These are phyloP conservation scores for Anoplolepis gracilipes DNA, from an alignment of 1,140 invertebrate genomes.

Conservation along the genomic window DNA sequence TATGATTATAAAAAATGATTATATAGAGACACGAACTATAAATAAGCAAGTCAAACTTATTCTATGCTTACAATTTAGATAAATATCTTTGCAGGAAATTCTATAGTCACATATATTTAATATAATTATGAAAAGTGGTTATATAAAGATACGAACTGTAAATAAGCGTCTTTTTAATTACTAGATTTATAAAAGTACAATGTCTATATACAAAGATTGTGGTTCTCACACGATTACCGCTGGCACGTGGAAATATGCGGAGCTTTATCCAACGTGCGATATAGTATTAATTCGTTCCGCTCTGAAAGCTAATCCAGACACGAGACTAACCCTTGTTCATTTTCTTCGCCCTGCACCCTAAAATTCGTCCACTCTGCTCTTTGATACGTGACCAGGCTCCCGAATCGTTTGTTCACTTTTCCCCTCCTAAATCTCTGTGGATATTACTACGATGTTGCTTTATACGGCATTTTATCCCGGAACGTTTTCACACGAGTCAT, in stretches of 20 bases:
- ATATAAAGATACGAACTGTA: background rate
- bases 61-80: background rate
- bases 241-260: constrained; percentile 55
- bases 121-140: background rate
- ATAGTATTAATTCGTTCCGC: constrained; percentile 74
- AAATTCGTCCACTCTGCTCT: constrained; percentile 70
- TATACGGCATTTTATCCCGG: constrained; percentile 54
- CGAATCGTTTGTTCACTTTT: constrained; percentile 64
- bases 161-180: constrained; percentile 1
- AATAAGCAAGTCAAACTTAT: background rate
- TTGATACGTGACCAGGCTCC: constrained; percentile 69
- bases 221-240: constrained; percentile 35
- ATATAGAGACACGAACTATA: background rate
- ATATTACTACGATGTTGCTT: constrained; percentile 56
- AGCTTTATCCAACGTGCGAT: constrained; percentile 50
- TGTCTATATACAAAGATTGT: background rate
- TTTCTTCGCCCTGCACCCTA: constrained; percentile 63
- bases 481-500: constrained; percentile 63
- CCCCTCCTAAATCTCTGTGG: constrained; percentile 50
- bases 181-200: constrained; percentile 49
- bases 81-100: background rate
- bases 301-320: constrained; percentile 74
- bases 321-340: constrained; percentile 75
- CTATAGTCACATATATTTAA: background rate
- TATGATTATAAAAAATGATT: background rate